A percentile compares a stretch with the other conserved stretches of the same genome.
phyloP scores from a whole-genome alignment of 2,888 invertebrate species.

The Trisateles emortualis region DNA sequence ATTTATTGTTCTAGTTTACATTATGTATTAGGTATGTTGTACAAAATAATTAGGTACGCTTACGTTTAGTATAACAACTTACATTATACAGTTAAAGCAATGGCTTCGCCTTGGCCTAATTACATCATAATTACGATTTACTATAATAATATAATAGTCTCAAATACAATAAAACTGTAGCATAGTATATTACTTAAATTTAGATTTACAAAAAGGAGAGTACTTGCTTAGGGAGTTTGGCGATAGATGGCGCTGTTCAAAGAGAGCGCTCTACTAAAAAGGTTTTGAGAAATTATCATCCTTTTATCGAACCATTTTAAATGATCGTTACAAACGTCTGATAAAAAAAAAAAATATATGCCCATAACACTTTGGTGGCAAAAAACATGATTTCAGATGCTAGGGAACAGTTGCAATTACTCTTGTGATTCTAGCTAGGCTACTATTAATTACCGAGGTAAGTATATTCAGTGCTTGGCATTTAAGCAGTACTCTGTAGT shows the following conservation, averaged over 20 bases:
- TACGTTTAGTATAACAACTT: conserved; percentile 45
- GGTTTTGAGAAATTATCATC: too few species aligned
- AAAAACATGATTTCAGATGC: too few species aligned
- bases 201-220: conserved; percentile 16
- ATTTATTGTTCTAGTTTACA: conserved; percentile 51
- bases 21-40: conserved; percentile 52
- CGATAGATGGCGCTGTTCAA: background rate
- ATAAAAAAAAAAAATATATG: too few species aligned
- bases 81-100: conserved; percentile 43
- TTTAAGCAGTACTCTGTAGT: too few species aligned
- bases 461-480: too few species aligned
- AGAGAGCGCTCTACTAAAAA: background rate
- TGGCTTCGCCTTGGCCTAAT: conserved; percentile 41
- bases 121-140: conserved; percentile 16
- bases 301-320: too few species aligned
- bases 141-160: conserved; percentile 13
- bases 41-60: conserved; percentile 52
- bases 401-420: too few species aligned
- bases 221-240: background rate
- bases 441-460: too few species aligned
- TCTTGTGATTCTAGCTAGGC: too few species aligned
- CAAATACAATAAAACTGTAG: conserved; percentile 30
- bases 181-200: conserved; percentile 15
- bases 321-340: too few species aligned
- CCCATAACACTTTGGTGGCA: too few species aligned